phyloP scores from a whole-genome alignment of 2,888 invertebrate species.

The Phlogophora meticulosa region DNA sequence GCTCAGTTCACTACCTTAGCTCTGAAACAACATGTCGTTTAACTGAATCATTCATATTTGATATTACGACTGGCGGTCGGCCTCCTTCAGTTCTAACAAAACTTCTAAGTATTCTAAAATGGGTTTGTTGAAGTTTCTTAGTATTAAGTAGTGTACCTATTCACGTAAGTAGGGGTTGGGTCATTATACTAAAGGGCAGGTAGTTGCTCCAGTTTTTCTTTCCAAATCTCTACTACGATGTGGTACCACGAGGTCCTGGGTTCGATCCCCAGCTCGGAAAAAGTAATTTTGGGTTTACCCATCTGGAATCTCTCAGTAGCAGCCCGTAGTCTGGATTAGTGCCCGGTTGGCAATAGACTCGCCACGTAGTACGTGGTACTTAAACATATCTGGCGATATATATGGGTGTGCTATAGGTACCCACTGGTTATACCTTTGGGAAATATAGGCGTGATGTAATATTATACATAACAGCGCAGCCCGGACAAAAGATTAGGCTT shows the following conservation, averaged over 20 bases:
- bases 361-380: no score
- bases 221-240: background rate
- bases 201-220: background rate
- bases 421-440: no score
- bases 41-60: constrained; percentile 74
- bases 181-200: background rate
- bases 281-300: no score
- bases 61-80: constrained; percentile 61
- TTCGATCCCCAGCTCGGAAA: no score
- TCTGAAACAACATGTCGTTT: constrained; percentile 68
- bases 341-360: no score
- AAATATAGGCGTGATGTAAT: no score
- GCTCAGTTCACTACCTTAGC: constrained; percentile 10
- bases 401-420: no score
- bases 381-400: no score
- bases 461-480: no score
- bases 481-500: no score
- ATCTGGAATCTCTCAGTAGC: no score
- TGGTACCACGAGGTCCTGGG: background rate
- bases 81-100: constrained; percentile 46
- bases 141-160: constrained; percentile 23
- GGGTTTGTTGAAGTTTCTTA: constrained; percentile 42
- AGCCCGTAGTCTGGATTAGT: no score
- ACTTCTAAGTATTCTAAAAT: constrained; percentile 53
- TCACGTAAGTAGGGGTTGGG: constrained; percentile 11